Conservation (phyloP, 2,797 vertebrate species). For the Rhynchotus rufescens region DNA sequence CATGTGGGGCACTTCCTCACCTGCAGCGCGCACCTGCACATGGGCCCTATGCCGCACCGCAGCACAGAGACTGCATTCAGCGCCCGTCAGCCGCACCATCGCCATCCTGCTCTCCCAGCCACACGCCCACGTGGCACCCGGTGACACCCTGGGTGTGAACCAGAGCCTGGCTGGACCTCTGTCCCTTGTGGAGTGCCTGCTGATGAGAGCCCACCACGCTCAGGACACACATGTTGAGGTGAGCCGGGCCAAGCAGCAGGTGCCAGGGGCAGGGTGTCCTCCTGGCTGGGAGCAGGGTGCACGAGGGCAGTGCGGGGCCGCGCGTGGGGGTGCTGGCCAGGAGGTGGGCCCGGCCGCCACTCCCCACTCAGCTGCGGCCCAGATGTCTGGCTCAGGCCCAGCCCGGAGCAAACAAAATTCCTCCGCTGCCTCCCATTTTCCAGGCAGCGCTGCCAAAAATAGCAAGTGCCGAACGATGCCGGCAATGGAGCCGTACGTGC, state of each 20-base stretch:
- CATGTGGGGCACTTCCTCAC: no score
- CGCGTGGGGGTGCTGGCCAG: neutral
- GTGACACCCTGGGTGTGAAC: no score
- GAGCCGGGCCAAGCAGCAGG: no score
- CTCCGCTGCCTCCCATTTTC: slow-evolving; percentile 81
- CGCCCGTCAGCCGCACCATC: no score
- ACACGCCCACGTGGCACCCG: no score
- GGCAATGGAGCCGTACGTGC: slow-evolving; percentile 10
- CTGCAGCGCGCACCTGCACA: no score
- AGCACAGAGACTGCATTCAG: no score
- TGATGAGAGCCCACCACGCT: neutral
- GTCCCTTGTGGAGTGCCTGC: no score
- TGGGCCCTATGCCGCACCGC: no score
- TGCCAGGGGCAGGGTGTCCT: neutral
- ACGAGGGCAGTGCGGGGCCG: neutral
- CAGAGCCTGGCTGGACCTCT: no score
- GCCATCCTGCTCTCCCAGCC: no score
- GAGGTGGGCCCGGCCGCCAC: neutral
- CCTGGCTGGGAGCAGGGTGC: neutral
- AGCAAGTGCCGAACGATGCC: slow-evolving; percentile 71
- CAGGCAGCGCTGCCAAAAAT: slow-evolving; percentile 75
- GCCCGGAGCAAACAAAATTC: slow-evolving; percentile 80
- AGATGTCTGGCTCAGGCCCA: slow-evolving; percentile 76
- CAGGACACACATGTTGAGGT: neutral
- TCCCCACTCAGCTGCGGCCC: slow-evolving; percentile 68